Evolutionary conservation across 2,888 invertebrate genomes (phyloP).

Genomic region (Archips crataeganus): DNA sequence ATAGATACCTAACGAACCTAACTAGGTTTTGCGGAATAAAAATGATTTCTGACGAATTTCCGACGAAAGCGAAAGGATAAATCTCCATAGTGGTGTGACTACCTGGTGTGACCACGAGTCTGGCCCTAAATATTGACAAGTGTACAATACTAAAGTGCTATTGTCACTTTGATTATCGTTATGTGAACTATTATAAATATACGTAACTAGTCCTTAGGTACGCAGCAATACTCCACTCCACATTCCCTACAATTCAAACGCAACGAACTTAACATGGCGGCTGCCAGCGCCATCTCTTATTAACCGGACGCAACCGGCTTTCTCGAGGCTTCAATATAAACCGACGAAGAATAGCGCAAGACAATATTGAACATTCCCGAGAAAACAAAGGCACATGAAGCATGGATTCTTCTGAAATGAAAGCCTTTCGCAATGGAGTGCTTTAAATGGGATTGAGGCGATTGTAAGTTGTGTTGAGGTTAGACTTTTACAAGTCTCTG

Average conservation of each 20-base stretch:
- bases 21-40: too few species aligned
- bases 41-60: too few species aligned
- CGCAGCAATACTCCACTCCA: neutral
- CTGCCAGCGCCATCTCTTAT: slow-evolving; percentile 61
- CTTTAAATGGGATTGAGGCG: neutral
- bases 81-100: too few species aligned
- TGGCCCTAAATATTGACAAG: too few species aligned
- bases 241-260: slow-evolving; percentile 4
- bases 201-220: neutral
- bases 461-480: neutral
- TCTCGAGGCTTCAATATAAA: slow-evolving; percentile 22
- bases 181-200: too few species aligned
- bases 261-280: slow-evolving; percentile 38
- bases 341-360: slow-evolving; percentile 10
- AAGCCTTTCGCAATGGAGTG: slow-evolving; percentile 7
- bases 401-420: slow-evolving; percentile 13
- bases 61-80: too few species aligned
- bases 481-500: too few species aligned
- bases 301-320: slow-evolving; percentile 52
- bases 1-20: too few species aligned
- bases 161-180: too few species aligned
- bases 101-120: too few species aligned
- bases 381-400: slow-evolving; percentile 7
- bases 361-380: slow-evolving; percentile 34
- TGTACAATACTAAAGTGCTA: too few species aligned